phyloP scores from a whole-genome alignment of 2,113 vertebrate species.

The Eulemur macaco region DNA sequence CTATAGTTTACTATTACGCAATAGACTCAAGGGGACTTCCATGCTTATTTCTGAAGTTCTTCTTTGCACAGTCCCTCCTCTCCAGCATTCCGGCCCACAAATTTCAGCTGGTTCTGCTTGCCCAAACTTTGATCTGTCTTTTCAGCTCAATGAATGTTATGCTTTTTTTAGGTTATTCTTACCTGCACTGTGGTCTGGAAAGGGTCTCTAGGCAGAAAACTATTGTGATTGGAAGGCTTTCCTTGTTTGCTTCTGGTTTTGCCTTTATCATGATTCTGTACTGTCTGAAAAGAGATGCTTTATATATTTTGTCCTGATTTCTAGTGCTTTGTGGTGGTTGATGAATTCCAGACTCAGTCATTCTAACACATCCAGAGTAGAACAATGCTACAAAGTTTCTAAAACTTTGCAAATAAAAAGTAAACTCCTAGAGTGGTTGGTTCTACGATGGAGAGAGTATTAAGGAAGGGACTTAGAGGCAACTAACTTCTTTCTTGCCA shows the following conservation, averaged over 20 bases:
- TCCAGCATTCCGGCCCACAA: not conserved
- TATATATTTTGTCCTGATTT: not conserved
- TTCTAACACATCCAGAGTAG: not conserved
- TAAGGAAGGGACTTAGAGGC: not conserved
- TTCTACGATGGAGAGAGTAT: not conserved
- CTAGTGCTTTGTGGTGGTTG: not conserved
- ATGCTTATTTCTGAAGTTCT: not conserved
- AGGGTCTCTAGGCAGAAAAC: not conserved
- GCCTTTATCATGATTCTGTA: not conserved
- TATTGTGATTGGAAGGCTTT: not conserved
- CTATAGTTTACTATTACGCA: not conserved
- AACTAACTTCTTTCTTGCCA: not conserved
- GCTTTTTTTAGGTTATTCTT: not conserved
- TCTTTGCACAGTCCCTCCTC: not conserved
- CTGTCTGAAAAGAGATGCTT: not conserved
- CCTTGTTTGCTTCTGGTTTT: not conserved
- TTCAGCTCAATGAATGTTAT: not conserved
- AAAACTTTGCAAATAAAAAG: constrained; percentile 3
- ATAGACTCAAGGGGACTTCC: not conserved
- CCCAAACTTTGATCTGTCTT: not conserved
- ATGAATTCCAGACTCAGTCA: not conserved
- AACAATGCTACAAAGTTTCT: not conserved
- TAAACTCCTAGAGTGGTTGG: not conserved
- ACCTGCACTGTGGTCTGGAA: not conserved
- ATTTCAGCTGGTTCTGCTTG: not conserved